A percentile compares a stretch with the other conserved stretches of the same genome.
These are phyloP conservation scores for Crocidura indochinensis DNA, from an alignment of 2,797 vertebrate genomes.

Conservation along the genomic window DNA sequence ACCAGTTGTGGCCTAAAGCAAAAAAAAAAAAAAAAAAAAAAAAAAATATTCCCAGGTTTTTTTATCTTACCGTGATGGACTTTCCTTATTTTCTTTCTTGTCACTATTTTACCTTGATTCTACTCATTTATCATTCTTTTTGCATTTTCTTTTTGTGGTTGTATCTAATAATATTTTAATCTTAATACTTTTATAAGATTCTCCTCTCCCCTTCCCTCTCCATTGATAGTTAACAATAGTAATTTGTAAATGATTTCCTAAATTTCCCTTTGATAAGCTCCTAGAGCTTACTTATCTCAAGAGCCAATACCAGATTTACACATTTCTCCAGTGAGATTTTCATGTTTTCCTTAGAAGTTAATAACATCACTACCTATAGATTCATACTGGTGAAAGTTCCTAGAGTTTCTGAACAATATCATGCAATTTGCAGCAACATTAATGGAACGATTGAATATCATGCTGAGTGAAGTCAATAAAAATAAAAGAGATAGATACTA, in stretches of 20 bases:
- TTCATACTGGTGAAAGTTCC: not conserved
- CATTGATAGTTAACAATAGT: not conserved
- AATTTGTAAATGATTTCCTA: not conserved
- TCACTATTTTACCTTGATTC: not conserved
- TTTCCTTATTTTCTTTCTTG: not conserved
- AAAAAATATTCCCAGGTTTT: not conserved
- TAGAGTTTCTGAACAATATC: not conserved
- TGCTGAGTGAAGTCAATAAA: too few species aligned
- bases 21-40: too few species aligned
- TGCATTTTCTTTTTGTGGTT: not conserved
- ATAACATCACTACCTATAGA: not conserved
- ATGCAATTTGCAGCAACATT: too few species aligned
- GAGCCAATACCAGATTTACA: not conserved
- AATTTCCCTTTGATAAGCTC: not conserved
- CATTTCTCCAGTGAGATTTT: constrained; percentile 1
- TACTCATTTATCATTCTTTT: not conserved
- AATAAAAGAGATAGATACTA: too few species aligned
- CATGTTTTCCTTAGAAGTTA: not conserved
- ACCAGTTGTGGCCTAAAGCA: too few species aligned
- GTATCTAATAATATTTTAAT: constrained; percentile 1
- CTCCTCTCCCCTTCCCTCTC: not conserved
- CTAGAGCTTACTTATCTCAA: not conserved
- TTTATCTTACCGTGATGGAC: not conserved
- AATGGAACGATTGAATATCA: too few species aligned
- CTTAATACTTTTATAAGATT: not conserved